Conservation (phyloP, 2,797 vertebrate genomes). For the Rallus crepitans region DNA sequence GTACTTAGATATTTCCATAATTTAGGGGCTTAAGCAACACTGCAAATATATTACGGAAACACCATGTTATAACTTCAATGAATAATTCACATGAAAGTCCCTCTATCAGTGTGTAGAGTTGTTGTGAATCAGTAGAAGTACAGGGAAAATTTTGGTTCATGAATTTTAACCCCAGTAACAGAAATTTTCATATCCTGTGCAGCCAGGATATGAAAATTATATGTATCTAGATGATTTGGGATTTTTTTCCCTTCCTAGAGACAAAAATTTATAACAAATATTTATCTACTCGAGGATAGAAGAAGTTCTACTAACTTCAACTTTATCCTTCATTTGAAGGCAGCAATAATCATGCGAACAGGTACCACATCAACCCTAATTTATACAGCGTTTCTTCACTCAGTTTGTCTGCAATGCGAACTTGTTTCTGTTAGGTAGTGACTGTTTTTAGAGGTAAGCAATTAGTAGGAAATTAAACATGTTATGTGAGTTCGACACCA, state of each 20-base stretch:
- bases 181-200: not conserved
- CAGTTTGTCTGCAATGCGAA: not conserved
- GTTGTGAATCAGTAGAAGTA: not conserved
- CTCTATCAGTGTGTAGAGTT: not conserved
- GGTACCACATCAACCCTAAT: slow-evolving; percentile 38
- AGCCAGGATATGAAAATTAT: not conserved
- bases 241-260: not conserved
- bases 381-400: slow-evolving; percentile 58
- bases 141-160: not conserved
- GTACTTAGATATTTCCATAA: not conserved
- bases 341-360: not conserved
- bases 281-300: not conserved
- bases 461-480: not conserved
- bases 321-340: not conserved
- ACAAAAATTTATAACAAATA: not conserved
- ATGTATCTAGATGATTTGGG: not conserved
- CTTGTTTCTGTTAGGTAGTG: not conserved
- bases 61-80: not conserved
- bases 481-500: not conserved
- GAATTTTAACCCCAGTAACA: not conserved
- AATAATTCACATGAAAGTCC: not conserved
- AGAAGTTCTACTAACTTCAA: not conserved
- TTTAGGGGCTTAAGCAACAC: not conserved
- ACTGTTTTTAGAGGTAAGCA: not conserved
- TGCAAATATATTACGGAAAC: not conserved